These are phyloP conservation scores for Silurus glanis DNA, from an alignment of 2,113 vertebrate species.

Conservation along the genomic window DNA sequence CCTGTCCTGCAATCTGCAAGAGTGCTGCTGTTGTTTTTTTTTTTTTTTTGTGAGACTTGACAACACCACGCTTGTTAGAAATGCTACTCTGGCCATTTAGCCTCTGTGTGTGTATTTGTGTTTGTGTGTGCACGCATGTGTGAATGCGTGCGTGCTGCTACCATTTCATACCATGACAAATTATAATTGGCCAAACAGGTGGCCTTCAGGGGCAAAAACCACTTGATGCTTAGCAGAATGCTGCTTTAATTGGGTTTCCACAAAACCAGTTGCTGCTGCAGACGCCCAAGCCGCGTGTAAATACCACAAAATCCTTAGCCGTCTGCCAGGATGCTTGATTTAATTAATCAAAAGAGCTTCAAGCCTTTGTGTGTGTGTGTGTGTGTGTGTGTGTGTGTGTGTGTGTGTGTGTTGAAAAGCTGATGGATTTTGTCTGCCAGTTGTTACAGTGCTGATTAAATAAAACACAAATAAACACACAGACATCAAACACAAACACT, in stretches of 20 bases:
- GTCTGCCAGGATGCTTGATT: slow-evolving; percentile 72
- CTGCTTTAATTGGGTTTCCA: slow-evolving; percentile 72
- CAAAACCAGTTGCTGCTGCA: slow-evolving; percentile 66
- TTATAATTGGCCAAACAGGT: slow-evolving; percentile 70
- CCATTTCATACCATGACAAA: slow-evolving; percentile 69
- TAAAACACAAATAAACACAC: background rate
- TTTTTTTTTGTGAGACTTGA: slow-evolving; percentile 65
- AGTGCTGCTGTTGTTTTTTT: slow-evolving; percentile 60
- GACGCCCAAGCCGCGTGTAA: slow-evolving; percentile 68
- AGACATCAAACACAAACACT: background rate
- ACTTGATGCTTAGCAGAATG: slow-evolving; percentile 70
- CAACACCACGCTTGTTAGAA: slow-evolving; percentile 62
- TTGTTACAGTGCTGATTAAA: slow-evolving; percentile 11
- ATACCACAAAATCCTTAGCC: slow-evolving; percentile 67
- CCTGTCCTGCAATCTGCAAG: slow-evolving; percentile 49
- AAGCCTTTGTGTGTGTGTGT: slow-evolving; percentile 55
- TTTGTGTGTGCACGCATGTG: background rate
- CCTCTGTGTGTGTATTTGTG: background rate
- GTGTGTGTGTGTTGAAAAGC: slow-evolving; percentile 11
- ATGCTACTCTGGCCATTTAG: slow-evolving; percentile 33
- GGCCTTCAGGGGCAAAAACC: slow-evolving; percentile 67
- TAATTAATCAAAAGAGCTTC: slow-evolving; percentile 73
- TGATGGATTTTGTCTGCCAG: slow-evolving; percentile 27
- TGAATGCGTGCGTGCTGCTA: slow-evolving; percentile 49
- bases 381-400: background rate